phyloP scores from a whole-genome alignment of 2,113 vertebrate species.

The Aptenodytes forsteri region DNA sequence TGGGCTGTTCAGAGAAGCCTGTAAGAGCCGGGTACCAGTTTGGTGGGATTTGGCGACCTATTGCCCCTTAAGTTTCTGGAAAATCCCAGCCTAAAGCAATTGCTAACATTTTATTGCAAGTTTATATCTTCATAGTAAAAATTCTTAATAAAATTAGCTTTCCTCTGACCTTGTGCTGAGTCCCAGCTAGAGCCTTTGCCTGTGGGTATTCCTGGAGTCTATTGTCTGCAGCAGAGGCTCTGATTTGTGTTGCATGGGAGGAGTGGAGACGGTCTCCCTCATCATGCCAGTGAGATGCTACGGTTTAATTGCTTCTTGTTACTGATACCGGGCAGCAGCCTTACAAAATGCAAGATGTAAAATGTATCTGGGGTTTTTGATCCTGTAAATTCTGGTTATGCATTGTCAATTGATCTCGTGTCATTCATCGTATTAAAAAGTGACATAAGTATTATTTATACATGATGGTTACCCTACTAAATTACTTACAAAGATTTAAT shows the following conservation, averaged over 20 bases:
- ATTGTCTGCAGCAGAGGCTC: not conserved
- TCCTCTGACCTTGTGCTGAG: not conserved
- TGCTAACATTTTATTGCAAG: not conserved
- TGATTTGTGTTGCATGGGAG: not conserved
- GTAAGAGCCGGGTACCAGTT: not conserved
- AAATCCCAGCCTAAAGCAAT: conserved; percentile 21
- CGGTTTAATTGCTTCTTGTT: not conserved
- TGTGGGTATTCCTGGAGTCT: not conserved
- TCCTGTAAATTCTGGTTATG: not conserved
- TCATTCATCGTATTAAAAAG: not conserved
- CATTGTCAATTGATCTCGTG: not conserved
- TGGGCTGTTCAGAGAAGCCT: not conserved
- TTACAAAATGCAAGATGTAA: not conserved
- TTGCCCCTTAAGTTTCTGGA: not conserved
- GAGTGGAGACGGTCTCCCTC: not conserved
- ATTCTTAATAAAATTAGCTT: conserved; percentile 8
- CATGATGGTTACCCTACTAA: not conserved
- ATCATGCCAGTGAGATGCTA: not conserved
- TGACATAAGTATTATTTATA: not conserved
- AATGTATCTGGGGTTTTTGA: not conserved
- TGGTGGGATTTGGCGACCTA: not conserved
- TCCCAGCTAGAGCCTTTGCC: not conserved
- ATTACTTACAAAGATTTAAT: conserved; percentile 4
- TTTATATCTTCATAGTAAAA: not conserved
- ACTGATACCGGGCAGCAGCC: not conserved